Percentiles rank a stretch among this genome's conserved stretches.
Evolutionary conservation across 2,113 vertebrate species (phyloP).

Genomic region (Capricornis sumatraensis): DNA sequence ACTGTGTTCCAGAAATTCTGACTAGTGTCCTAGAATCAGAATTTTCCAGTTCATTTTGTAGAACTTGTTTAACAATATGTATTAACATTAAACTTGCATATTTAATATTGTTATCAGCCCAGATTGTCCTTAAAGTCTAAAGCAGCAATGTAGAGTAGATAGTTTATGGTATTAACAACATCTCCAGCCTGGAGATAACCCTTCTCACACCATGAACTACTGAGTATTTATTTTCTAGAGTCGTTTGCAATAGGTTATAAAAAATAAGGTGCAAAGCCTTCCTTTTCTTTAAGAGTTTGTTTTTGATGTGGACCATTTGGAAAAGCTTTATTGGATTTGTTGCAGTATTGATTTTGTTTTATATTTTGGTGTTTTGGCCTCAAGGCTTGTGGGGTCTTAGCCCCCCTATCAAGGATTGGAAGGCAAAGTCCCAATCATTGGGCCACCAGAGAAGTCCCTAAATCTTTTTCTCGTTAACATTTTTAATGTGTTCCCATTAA

Average conservation of each 20-base stretch:
- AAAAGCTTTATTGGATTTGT: not conserved
- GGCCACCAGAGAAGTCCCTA: not conserved
- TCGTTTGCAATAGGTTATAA: not conserved
- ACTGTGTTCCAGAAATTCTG: not conserved
- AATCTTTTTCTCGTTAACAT: not conserved
- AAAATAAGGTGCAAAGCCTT: not conserved
- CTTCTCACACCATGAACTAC: not conserved
- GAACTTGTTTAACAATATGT: not conserved
- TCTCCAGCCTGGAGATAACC: not conserved
- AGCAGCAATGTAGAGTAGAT: not conserved
- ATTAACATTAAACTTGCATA: not conserved
- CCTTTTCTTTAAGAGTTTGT: not conserved
- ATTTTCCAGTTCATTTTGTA: slow-evolving; percentile 5
- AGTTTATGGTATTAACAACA: not conserved
- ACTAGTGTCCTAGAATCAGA: not conserved
- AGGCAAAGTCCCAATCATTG: not conserved
- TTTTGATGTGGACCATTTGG: not conserved
- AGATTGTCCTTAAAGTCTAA: not conserved
- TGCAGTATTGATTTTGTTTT: not conserved
- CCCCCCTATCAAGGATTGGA: not conserved
- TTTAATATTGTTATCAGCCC: not conserved
- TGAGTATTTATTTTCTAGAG: not conserved
- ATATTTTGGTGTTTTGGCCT: not conserved
- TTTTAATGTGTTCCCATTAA: not conserved
- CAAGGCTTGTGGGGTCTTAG: not conserved